Percentiles rank a stretch among this genome's conserved stretches.
These are phyloP conservation scores for Anser brachyrhynchus DNA, from an alignment of 2,113 vertebrate genomes.

Conservation along the genomic window DNA sequence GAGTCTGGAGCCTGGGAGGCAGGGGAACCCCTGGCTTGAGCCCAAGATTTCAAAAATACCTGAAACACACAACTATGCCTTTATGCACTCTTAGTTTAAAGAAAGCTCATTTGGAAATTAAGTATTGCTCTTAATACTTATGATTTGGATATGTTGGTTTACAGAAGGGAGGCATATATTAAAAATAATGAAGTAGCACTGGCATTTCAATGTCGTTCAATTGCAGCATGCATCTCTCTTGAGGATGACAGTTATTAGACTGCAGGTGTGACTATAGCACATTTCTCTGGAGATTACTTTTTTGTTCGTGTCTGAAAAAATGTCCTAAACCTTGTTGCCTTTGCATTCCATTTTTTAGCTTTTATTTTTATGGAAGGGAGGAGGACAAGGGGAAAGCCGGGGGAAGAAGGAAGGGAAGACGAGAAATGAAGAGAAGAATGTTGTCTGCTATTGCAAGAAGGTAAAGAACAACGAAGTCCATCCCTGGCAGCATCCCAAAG, in stretches of 20 bases:
- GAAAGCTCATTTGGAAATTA: conserved; percentile 20
- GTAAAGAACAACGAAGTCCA: not conserved
- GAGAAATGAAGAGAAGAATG: not conserved
- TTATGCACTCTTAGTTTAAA: not conserved
- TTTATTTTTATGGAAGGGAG: not conserved
- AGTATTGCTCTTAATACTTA: conserved; percentile 35
- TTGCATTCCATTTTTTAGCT: not conserved
- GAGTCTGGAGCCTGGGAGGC: not conserved
- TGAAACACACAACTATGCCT: not conserved
- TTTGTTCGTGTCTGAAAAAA: not conserved
- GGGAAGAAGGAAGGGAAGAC: not conserved
- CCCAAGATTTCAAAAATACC: not conserved
- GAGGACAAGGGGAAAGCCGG: not conserved
- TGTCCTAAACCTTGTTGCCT: not conserved
- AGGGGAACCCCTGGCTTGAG: not conserved
- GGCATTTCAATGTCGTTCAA: conserved; percentile 38
- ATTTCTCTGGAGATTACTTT: not conserved
- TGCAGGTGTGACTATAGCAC: conserved; percentile 33
- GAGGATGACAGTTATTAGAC: not conserved
- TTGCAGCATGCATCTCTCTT: conserved; percentile 9
- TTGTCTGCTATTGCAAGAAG: not conserved
- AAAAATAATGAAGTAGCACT: conserved; percentile 53
- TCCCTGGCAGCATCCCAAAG: not conserved
- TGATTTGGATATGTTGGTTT: conserved; percentile 38
- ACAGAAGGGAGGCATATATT: conserved; percentile 50